Conservation (phyloP, 1,140 invertebrate genomes). For the Gryllus bimaculatus region DNA sequence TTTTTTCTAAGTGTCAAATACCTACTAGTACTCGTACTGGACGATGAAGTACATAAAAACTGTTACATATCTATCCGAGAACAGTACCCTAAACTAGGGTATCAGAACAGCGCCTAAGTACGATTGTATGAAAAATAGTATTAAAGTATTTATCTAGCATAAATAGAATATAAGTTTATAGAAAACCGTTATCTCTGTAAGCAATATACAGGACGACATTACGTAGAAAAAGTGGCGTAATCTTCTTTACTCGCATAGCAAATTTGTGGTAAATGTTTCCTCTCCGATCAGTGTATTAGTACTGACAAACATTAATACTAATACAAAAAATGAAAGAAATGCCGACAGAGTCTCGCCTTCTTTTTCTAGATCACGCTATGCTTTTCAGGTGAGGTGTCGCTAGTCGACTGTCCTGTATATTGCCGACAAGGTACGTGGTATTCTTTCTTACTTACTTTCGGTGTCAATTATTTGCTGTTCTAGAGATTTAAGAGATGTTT, state of each 20-base stretch:
- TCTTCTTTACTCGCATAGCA: background rate
- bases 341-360: too few species aligned
- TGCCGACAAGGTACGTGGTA: background rate
- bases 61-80: background rate
- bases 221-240: background rate
- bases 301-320: too few species aligned
- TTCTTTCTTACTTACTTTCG: background rate
- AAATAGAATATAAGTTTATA: background rate
- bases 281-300: too few species aligned
- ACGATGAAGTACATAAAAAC: background rate
- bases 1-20: constrained; percentile 6
- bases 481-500: constrained; percentile 5
- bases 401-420: background rate
- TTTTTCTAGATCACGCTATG: too few species aligned
- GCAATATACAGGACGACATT: background rate
- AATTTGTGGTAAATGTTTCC: background rate
- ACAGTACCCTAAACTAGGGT: background rate
- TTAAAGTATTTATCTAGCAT: background rate
- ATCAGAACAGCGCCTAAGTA: background rate
- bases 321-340: too few species aligned
- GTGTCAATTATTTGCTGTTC: constrained; percentile 1
- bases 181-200: background rate
- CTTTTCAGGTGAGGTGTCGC: too few species aligned
- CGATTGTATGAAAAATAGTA: background rate
- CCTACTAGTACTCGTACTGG: background rate